Base-by-base conservation (phyloP, 1,140 invertebrate genomes). In the Acyrthosiphon pisum region DNA sequence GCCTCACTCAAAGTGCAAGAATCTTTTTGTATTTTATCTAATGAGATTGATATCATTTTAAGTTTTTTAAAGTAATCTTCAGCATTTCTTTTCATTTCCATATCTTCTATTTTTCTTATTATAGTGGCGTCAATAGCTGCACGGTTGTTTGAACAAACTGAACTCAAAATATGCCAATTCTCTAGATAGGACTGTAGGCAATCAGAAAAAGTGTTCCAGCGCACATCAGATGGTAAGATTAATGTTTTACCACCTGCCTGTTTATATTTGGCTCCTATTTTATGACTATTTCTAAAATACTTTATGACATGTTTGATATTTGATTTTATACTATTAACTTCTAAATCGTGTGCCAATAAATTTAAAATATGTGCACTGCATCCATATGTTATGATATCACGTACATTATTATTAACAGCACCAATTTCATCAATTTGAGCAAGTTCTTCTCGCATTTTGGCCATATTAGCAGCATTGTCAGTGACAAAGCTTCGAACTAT, bases 171-270 rank as follows among this genome's bases (percentile, higher is more conserved):
- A 44, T 41, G 37, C 53, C 30, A 91, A 91, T 91, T 91, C 6
- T 68, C 89, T 20, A 44, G 3, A 91, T 68, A 91, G 18, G 53
- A 91, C 30, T 37, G 14, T 30, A 91, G 37, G 68, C 56, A 60
- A 20, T 91, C 90, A 68, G 37, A 68, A 91, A 76, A 76, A 76
- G 90, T 60, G 44, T 91, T 91, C 90, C 90, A 91, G 30, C 90
- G 53, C 14, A 76, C 68, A 91, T 91, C 90, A 9, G 23, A 68
- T 76, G 90, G 90, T 41, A 68, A 22, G 20, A 76, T 50, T 35
- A 91, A 60, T n/a, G 35, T 37, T 60, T 37, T 60, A 37, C 90
- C 90, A 68, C 68, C 68, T 23, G 20, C 30, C 26, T 53, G 18
- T 76, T 53, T 91, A 76, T 91, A 91, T 44, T 91, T 56, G 22